Conservation (phyloP, 2,888 invertebrate genomes). For the Cephus pygmeus region DNA sequence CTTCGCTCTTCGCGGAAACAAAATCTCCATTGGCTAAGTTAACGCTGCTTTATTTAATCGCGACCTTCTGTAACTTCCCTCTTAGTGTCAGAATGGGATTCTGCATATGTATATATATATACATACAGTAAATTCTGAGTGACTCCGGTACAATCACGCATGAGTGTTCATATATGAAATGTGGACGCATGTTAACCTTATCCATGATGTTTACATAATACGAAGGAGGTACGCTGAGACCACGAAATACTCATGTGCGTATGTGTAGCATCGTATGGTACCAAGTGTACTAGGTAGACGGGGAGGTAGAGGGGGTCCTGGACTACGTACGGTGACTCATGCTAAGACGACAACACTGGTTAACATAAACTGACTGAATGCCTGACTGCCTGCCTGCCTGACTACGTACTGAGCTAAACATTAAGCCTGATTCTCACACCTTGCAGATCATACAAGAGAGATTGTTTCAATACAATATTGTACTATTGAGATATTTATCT, state of each 20-base stretch:
- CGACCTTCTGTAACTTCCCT: background rate
- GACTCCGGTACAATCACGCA: background rate
- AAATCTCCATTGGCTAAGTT: background rate
- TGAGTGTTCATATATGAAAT: background rate
- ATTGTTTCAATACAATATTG: background rate
- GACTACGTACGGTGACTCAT: slow-evolving; percentile 1
- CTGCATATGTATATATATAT: too few relatives aligned
- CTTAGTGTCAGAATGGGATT: background rate
- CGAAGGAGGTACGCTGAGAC: background rate
- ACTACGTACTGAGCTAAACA: background rate
- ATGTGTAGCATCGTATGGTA: background rate
- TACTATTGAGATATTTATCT: background rate
- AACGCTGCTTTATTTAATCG: background rate
- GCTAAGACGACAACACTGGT: slow-evolving; percentile 1
- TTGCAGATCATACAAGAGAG: background rate
- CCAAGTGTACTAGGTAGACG: background rate
- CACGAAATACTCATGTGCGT: background rate
- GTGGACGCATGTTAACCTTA: background rate
- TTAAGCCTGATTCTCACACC: background rate
- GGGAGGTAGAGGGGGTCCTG: background rate
- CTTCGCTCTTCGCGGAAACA: background rate
- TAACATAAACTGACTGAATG: background rate
- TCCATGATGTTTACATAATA: slow-evolving; percentile 5
- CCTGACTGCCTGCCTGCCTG: background rate
- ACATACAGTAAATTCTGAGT: too few relatives aligned